Base-by-base conservation (phyloP, 2,797 vertebrate species). In the Poeciliopsis infans region DNA sequence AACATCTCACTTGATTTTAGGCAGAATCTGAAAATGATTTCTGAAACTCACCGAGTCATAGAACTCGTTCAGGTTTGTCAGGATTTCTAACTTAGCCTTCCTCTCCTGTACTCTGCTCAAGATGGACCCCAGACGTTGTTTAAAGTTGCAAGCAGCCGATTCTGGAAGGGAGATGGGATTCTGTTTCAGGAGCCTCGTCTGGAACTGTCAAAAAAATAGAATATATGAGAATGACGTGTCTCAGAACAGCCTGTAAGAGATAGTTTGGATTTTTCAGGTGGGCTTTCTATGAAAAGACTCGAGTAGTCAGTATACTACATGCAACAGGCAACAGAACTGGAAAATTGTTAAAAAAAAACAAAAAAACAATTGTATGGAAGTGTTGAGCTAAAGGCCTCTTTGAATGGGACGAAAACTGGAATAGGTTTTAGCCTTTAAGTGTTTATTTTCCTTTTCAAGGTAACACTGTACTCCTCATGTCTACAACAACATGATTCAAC, bases 61-160 rank as follows among this genome's bases (percentile, higher is more conserved):
- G 90, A 96, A 96, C 86, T 96, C 95, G n/a, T 96, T 95, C 31
- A 96, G 92, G 84, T 93, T 95, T 79, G 89, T 86, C 39, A 97
- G 87, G 49, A 93, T 89, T 66, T 97, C 95, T 53, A 96, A 91
- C 1, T 95, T 93, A 0, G 73, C 75, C 79, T 91, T 95, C 79
- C 94, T 93, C 36, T 78, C 87, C 86, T 96, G 95, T 15, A 92
- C 91, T 78, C 90, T 85, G 90, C 87, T 91, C 16, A 94, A 86
- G 61, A 95, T 74, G n/a, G 92, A 89, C 79, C 89, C 92, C 80
- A 95, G 89, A 81, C 95, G 91, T 82, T 95, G 93, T 79, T 94
- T 93, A 59, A 96, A 95, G 80, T 95, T 92, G 0, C 92, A 79
- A 11, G 93, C 79, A 20, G 77, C 85, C 0, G 87, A 90, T 73